Base-by-base conservation (phyloP, 2,888 invertebrate species). In the Ochropacha duplaris region DNA sequence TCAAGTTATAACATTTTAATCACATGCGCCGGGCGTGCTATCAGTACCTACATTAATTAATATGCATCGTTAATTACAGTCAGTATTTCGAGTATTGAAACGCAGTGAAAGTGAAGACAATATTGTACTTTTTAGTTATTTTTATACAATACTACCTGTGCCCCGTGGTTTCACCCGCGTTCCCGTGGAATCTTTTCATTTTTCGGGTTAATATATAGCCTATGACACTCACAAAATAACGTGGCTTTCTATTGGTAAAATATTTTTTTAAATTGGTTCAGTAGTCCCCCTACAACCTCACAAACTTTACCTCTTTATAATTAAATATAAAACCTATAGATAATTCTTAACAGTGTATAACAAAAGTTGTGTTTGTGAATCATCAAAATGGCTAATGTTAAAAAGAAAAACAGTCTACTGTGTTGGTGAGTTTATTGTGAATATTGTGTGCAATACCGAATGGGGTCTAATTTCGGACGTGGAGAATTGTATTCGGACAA, bases 351-450 rank as follows among this genome's bases (percentile, higher is more conserved):
- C n/a, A n/a, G n/a, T n/a, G n/a, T n/a, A 31, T 9, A 1, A 31
- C 31, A 16, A 50, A 24, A 19, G n/a, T n/a, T 24, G 34, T 56
- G 60, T 54, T 39, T 24, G 57, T 50, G 49, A 11, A 24, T 34
- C 2, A 16, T 36, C 9, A 72, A 73, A 65, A 85, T 84, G 86
- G 69, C 80, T 26, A 83, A 79, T 55, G 60, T 54, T 4, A 83
- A 78, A 44, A 69, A 68, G 9, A 83, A 69, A 58, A 78, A 36
- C 57, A 71, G 64, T 44, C 70, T 88, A 0, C 58, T 85, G 34
- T 89, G 90, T 69, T 90, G 90, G 89, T 90, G 73, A 81, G 81
- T 79, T 51, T 14, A 22, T 39, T 52, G 31, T 56, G 34, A 14
- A 14, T 14, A 31, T 31, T 31, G 31, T 34, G 34, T 14, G 36